phyloP scores from a whole-genome alignment of 2,113 vertebrate species.

The Hemichromis elongatus region DNA sequence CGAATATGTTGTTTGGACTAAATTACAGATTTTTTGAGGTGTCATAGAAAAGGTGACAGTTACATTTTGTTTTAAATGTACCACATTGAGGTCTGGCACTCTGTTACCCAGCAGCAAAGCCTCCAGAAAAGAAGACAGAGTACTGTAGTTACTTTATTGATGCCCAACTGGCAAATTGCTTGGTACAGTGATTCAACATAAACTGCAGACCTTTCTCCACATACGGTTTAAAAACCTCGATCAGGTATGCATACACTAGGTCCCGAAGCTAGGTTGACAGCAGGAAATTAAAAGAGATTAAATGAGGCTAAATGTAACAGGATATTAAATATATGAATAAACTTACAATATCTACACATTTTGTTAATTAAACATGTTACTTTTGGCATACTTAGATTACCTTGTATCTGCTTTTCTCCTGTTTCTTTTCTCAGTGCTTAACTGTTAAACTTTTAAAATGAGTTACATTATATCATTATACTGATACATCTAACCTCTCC shows the following conservation, averaged over 20 bases:
- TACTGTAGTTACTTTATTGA: conserved; percentile 86
- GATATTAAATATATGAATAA: neutral
- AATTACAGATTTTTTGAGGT: neutral
- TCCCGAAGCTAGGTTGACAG: conserved; percentile 45
- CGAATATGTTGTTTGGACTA: neutral
- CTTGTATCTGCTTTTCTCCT: accelerated
- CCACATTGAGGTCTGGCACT: conserved; percentile 71
- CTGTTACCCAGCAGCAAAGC: conserved; percentile 74
- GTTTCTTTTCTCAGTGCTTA: neutral
- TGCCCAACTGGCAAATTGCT: conserved; percentile 82
- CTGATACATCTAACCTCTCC: neutral
- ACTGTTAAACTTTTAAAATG: neutral
- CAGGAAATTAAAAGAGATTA: neutral
- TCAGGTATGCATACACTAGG: conserved; percentile 64
- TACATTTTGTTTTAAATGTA: conserved; percentile 42
- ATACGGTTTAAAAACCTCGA: conserved; percentile 78
- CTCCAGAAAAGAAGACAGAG: conserved; percentile 83
- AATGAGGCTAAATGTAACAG: neutral
- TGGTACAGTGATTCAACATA: conserved; percentile 75
- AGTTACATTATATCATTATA: too few species aligned
- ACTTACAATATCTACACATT: neutral
- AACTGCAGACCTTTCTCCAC: conserved; percentile 81
- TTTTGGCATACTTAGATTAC: neutral
- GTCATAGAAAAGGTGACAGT: neutral
- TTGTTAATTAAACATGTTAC: neutral